Evolutionary conservation across 2,797 vertebrate species (phyloP), one percentile per base, ranked within the genome.

Genomic region (Neosilurus mollespiculum): DNA sequence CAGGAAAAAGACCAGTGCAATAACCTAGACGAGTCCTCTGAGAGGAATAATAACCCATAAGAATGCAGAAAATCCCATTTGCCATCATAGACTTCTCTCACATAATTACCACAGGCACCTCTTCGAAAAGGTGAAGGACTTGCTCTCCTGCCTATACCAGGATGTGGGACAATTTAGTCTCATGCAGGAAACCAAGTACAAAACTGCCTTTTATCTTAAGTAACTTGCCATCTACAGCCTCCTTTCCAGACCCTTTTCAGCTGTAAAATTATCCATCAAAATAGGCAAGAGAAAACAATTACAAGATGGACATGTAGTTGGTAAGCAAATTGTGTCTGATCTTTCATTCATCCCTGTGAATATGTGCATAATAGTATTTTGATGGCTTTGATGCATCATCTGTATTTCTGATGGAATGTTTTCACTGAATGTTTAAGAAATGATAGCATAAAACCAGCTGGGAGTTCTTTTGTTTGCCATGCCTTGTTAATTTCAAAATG

Each of bases 91-190:
- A 93, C 91, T 91, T 90, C 89, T 88, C 87, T 86, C 88, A 90
- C 86, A 88, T 94, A 94, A 95, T 94, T 94, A 93, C 91, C 43
- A 84, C 79, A 90, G 90, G 85, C 87, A 88, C 86, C 88, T 92
- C 90, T 92, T 87, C 89, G 91, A 88, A 90, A 91, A 86, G 93
- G 91, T 94, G 93, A 94, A 94, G 93, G 93, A 93, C 92, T 69
- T 80, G 88, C 73, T 87, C 81, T 76, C 54, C 82, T 78, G 51
- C 65, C 26, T 78, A 83, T 81, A 83, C 22, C 75, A 83, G 18
- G 12, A 87, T 84, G 76, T 87, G 71, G 87, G 80, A 78, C 85
- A 80, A 81, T 86, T 82, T 67, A 82, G n/a, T 84, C 81, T 73
- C 65, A 66, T 54, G 64, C 34, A 34, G 37, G 61, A 84, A 81